Evolutionary conservation across 2,797 vertebrate species (phyloP), one percentile per base, ranked within the genome.

Genomic region (Sebastes hubbsi): DNA sequence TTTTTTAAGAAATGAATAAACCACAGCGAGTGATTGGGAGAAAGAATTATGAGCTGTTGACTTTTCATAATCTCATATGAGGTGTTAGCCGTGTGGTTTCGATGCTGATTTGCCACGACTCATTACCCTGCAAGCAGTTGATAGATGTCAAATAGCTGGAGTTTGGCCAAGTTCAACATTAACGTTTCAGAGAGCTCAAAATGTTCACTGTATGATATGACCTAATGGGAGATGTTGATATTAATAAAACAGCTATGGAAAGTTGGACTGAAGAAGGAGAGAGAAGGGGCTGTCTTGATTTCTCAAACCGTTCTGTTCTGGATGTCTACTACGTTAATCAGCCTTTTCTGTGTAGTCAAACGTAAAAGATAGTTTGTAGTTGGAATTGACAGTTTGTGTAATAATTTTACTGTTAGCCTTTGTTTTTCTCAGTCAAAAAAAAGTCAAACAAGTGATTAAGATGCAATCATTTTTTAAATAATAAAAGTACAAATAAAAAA

Each of bases 151-250:
- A 25, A 46, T 42, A 67, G 66, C 12, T 4, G 13, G 25, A 76
- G 11, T 20, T 64, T 68, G 66, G 63, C 62, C 62, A 64, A 72
- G 68, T 68, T 73, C 63, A 73, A 72, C 72, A 75, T 62, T 27
- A 58, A 74, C 20, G 5, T 72, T 9, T 14, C 34, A 62, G 29
- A 68, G 34, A 59, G n/a, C n/a, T 14, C 18, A 3, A 20, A 2
- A 72, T 70, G 22, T 71, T 61, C 76, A 60, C 18, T 56, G 32
- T 42, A 29, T 29, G 3, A 58, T 56, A 52, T 62, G 13, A 42
- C 24, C 2, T 2, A 49, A 71, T 30, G 55, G 22, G 11, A 67
- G n/a, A 49, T 6, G 49, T 3, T 20, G 27, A 54, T 29, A 73
- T 66, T 59, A 38, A 52, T 59, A 38, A 52, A 69, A 46, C 4